Percentiles rank a stretch among this genome's conserved stretches.
Conservation (phyloP, 2,797 vertebrate species). For the Astyanax mexicanus region DNA sequence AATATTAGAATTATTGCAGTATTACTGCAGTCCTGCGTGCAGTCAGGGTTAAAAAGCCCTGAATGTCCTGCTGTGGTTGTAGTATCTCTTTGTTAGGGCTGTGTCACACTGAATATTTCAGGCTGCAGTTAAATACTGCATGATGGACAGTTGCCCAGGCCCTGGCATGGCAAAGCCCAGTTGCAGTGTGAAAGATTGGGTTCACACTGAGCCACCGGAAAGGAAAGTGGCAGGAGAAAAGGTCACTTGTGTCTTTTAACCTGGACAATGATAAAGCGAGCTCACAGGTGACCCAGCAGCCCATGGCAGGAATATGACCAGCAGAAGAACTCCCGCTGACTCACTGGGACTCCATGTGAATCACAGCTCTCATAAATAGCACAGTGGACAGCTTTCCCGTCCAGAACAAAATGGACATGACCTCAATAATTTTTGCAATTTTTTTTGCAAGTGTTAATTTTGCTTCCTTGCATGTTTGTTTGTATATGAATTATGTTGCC, state of each 20-base stretch:
- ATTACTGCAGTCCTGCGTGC: background rate
- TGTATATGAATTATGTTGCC: too few relatives aligned
- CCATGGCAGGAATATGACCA: background rate
- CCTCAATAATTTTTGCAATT: too few relatives aligned
- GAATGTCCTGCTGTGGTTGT: slow-evolving; percentile 49
- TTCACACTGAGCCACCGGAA: slow-evolving; percentile 21
- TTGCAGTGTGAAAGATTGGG: slow-evolving; percentile 17
- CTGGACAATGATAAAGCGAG: slow-evolving; percentile 66
- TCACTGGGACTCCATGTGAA: background rate
- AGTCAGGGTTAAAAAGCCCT: slow-evolving; percentile 12
- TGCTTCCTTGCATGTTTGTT: too few relatives aligned
- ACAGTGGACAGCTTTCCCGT: background rate
- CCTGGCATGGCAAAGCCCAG: slow-evolving; percentile 33
- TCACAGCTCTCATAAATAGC: background rate
- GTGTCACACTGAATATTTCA: slow-evolving; percentile 62
- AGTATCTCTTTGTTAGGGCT: slow-evolving; percentile 56
- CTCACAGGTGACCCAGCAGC: background rate
- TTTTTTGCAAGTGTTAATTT: too few relatives aligned
- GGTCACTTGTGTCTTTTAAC: slow-evolving; percentile 43
- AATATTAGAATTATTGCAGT: too few relatives aligned
- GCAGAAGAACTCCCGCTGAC: slow-evolving; percentile 1
- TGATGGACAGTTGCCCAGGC: slow-evolving; percentile 37
- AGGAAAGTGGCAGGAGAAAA: slow-evolving; percentile 27
- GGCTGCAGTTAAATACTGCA: slow-evolving; percentile 58
- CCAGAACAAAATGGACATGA: background rate